Conservation (phyloP, 1,140 invertebrate genomes). For the Drosophila littoralis region DNA sequence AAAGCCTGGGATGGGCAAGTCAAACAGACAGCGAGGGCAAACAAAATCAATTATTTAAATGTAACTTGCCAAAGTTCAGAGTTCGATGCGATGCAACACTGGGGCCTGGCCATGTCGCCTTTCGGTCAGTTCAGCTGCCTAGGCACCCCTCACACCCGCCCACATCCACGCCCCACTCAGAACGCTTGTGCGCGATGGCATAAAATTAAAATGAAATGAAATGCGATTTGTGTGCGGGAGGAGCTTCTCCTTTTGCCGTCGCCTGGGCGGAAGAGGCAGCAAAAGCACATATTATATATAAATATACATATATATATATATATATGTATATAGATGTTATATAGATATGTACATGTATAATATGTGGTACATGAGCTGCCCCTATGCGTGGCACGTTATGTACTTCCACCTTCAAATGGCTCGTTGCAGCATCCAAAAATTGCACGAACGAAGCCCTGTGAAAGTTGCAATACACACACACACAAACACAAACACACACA, state of each 20-base stretch:
- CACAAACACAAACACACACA: background rate
- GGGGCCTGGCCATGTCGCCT: slow-evolving; percentile 10
- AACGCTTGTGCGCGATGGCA: slow-evolving; percentile 19
- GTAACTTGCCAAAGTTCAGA: slow-evolving; percentile 48
- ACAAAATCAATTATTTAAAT: slow-evolving; percentile 75
- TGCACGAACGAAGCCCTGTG: slow-evolving; percentile 6
- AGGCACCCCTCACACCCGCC: background rate
- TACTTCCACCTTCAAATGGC: slow-evolving; percentile 4
- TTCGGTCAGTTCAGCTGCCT: slow-evolving; percentile 6
- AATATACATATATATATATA: background rate
- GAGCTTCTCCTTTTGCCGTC: background rate
- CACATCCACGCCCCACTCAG: background rate
- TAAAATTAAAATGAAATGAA: slow-evolving; percentile 48
- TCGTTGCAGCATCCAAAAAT: slow-evolving; percentile 27
- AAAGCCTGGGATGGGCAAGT: background rate
- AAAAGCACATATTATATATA: background rate
- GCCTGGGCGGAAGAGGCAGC: background rate
- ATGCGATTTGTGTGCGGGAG: slow-evolving; percentile 29
- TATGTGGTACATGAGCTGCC: slow-evolving; percentile 6
- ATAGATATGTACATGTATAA: background rate
- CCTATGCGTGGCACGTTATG: slow-evolving; percentile 4
- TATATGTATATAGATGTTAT: background rate
- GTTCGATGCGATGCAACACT: slow-evolving; percentile 34
- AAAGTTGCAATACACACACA: background rate
- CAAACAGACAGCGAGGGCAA: slow-evolving; percentile 3